Evolutionary conservation across 23 tunicate species (phyloP), one percentile per base, ranked within the genome.

Genomic region (Styela clava): DNA sequence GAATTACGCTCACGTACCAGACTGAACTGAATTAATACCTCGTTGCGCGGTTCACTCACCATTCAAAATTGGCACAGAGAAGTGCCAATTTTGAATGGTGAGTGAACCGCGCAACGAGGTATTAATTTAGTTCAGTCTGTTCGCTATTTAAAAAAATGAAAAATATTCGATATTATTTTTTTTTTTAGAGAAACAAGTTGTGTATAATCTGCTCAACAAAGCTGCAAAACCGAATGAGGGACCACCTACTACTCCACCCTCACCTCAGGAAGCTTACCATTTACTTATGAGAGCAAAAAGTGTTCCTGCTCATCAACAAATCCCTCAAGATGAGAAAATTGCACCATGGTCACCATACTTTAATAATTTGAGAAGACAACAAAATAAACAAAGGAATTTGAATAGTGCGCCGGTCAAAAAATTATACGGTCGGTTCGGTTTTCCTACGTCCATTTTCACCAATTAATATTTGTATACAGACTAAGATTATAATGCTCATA

Each of bases 151-250:
- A n/a, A n/a, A n/a, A n/a, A n/a, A n/a, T n/a, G n/a, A n/a, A n/a
- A n/a, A n/a, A n/a, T n/a, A n/a, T n/a, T n/a, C n/a, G n/a, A n/a
- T n/a, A n/a, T n/a, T n/a, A n/a, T 44, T 5, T 44, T 44, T 44
- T 44, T 44, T 52, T 56, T 2, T 64, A 89, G 95, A 89, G 69
- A 89, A 89, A 34, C 83, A 89, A 69, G 95, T 89, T 16, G 78
- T 89, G 24, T 89, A 70, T 83, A 85, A 81, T 44, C 78, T 89
- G 83, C 72, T 89, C 71, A 81, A 81, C 62, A 62, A 81, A 70
- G 84, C 88, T 2, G 32, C 89, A 19, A 85, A 88, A 12, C 63
- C 69, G 2, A 62, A 70, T 24, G 71, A 85, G 25, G 79, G 35
- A 1, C 20, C 78, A 2, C 95, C 95, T 21, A 35, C 61, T 32